Percentiles rank a stretch among this genome's conserved stretches.
Evolutionary conservation across 2,113 vertebrate species (phyloP).

Genomic region (Serinus canaria): DNA sequence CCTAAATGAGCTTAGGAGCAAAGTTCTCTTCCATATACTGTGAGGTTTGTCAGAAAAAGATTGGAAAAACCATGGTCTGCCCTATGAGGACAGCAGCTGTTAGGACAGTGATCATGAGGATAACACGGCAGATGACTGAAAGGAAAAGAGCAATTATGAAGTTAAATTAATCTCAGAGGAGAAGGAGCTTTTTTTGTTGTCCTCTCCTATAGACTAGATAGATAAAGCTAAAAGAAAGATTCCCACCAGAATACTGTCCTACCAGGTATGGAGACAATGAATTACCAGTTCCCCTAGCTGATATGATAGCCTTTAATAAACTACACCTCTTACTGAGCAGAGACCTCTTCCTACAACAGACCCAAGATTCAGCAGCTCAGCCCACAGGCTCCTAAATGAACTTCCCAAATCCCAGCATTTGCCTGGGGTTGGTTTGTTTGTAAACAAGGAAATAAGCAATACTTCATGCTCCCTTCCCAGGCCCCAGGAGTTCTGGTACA

Average conservation of each 20-base stretch:
- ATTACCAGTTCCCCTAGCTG: not conserved
- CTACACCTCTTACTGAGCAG: not conserved
- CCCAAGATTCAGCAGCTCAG: not conserved
- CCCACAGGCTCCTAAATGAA: not conserved
- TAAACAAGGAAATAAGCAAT: not conserved
- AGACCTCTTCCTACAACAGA: not conserved
- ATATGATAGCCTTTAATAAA: not conserved
- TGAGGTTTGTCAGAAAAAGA: not conserved
- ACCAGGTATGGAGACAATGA: not conserved
- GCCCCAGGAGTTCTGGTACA: not conserved
- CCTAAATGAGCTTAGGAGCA: not conserved
- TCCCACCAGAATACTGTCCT: not conserved
- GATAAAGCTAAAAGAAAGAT: not conserved
- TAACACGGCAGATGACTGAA: not conserved
- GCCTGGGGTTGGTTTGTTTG: not conserved
- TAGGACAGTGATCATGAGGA: not conserved
- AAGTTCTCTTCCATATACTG: not conserved
- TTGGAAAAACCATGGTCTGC: not conserved
- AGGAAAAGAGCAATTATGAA: not conserved
- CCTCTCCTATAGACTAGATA: not conserved
- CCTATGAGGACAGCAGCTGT: not conserved
- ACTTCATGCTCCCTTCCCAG: not conserved
- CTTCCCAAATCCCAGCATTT: not conserved
- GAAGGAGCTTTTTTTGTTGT: accelerated
- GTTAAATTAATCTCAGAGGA: not conserved